Evolutionary conservation across 2,797 vertebrate species (phyloP).

Genomic region (Gorsachius magnificus): DNA sequence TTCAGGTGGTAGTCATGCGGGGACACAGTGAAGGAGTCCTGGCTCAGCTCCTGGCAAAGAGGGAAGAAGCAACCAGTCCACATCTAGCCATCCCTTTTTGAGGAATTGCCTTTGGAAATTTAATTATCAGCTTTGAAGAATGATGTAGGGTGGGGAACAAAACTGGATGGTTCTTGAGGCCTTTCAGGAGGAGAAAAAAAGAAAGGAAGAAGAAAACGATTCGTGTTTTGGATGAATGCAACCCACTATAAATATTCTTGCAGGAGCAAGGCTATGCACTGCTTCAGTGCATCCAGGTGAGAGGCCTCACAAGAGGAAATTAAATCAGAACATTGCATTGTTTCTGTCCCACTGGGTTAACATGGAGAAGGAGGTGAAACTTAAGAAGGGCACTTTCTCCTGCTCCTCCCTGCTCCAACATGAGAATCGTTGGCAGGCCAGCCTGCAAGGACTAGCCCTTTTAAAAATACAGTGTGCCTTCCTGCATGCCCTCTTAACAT

Average conservation of each 20-base stretch:
- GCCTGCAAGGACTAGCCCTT: not conserved
- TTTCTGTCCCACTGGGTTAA: constrained; percentile 34
- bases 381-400: not conserved
- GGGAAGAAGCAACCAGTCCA: not conserved
- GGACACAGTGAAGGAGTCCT: not conserved
- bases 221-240: not conserved
- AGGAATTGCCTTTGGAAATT: not conserved
- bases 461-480: not conserved
- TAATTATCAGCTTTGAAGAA: not conserved
- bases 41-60: not conserved
- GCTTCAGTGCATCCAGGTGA: constrained; percentile 44
- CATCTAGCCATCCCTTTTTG: not conserved
- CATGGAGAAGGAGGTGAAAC: constrained; percentile 7
- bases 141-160: not conserved
- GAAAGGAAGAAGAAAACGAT: not conserved
- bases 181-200: not conserved
- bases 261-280: not conserved
- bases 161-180: not conserved
- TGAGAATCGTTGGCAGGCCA: not conserved
- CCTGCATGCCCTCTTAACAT: not conserved
- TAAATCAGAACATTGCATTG: constrained; percentile 5
- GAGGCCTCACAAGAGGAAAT: constrained; percentile 21
- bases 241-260: not conserved
- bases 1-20: not conserved
- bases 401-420: not conserved